Evolutionary conservation across 2,797 vertebrate genomes (phyloP), one percentile per base, ranked within the genome.

Genomic region (Lagorchestes hirsutus): DNA sequence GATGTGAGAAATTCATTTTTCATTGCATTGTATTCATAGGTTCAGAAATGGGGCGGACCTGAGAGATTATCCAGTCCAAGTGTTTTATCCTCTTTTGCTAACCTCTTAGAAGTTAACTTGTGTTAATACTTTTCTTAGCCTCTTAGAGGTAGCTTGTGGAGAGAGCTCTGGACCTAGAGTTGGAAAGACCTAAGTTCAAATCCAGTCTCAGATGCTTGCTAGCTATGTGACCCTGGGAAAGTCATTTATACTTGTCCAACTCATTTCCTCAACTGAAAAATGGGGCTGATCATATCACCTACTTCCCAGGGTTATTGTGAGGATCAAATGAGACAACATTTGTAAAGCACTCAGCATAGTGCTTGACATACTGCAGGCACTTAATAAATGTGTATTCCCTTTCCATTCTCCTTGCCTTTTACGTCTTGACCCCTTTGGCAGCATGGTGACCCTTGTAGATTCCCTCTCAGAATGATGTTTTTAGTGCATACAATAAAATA

Each of bases 1-100:
- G 92, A 50, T 90, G 54, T 27, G 40, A 27, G 62, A 94, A 92
- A 14, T 82, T 93, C 74, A 34, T 55, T 22, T 90, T 67, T 5
- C 59, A 34, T 27, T 14, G 74, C 94, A 90, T 54, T 62, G 87
- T 93, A 90, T 96, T 82, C 54, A 95, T 50, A 27, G 22, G 9
- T 50, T 87, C 40, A 46, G 40, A 87, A 22, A 46, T 50, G 16
- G 40, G 3, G 50, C 1, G 12, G 8, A 46, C 9, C 2, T 87
- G 46, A 27, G 74, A 82, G 40, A 87, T 87, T 4, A 87, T 12
- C 22, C 4, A 28, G 40, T 87, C 40, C 74, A 27, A 27, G 74
- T 3, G 8, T 50, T 82, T 82, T 40, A 40, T 82, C 18, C 67
- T 82, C 9, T 82, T 40, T 82, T 82, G 67, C 50, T 87, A 50